Conservation (phyloP, 2,797 vertebrate species). For the Liasis olivaceus region DNA sequence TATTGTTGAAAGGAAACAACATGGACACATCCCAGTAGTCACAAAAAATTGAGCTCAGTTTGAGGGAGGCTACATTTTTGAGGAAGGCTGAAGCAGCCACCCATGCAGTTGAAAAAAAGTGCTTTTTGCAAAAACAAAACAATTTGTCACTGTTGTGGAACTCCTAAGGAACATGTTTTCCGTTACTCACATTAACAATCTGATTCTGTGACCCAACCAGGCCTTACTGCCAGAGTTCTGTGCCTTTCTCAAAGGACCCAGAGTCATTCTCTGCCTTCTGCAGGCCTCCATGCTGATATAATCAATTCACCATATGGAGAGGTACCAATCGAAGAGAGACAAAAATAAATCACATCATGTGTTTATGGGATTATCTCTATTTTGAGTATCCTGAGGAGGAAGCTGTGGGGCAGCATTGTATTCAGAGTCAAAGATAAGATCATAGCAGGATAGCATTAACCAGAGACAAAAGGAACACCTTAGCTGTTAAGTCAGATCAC, state of each 20-base stretch:
- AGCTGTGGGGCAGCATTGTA: background rate
- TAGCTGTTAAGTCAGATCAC: background rate
- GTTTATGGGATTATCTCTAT: conserved; percentile 20
- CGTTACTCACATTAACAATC: background rate
- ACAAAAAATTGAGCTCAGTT: background rate
- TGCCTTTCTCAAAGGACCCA: background rate
- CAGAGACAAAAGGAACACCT: conserved; percentile 1
- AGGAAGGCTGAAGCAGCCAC: background rate
- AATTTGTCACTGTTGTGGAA: background rate
- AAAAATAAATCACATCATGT: background rate
- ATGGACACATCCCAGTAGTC: background rate
- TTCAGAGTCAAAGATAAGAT: conserved; percentile 22
- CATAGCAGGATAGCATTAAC: background rate
- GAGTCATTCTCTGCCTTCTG: background rate
- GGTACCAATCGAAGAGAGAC: conserved; percentile 9
- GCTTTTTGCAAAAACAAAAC: background rate
- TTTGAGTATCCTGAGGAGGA: background rate
- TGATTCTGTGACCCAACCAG: background rate
- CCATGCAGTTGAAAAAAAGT: background rate
- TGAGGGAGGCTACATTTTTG: background rate
- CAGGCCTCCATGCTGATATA: background rate
- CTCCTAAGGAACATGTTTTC: background rate
- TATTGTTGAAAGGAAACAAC: background rate
- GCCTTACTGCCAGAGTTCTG: background rate
- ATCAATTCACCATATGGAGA: conserved; percentile 7